A percentile compares a stretch with the other conserved stretches of the same genome.
Conservation (phyloP, 2,888 invertebrate species). For the Chloroclystis v-ata region DNA sequence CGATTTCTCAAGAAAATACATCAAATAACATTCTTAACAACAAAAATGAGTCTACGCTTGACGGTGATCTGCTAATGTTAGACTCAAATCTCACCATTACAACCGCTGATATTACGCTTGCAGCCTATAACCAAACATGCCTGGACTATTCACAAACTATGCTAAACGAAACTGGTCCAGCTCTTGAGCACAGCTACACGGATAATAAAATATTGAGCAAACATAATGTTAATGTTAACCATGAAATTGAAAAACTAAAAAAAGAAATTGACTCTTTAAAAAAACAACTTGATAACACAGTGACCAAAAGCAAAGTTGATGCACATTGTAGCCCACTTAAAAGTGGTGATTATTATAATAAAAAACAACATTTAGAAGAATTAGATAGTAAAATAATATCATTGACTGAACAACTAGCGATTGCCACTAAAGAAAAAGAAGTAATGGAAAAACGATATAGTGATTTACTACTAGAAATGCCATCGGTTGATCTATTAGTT, state of each 20-base stretch:
- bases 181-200: slow-evolving; percentile 34
- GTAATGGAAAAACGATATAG: slow-evolving; percentile 50
- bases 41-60: slow-evolving; percentile 63
- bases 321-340: slow-evolving; percentile 42
- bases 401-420: slow-evolving; percentile 37
- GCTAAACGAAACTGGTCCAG: slow-evolving; percentile 52
- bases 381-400: slow-evolving; percentile 23
- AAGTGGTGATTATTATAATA: slow-evolving; percentile 10
- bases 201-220: slow-evolving; percentile 33
- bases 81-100: slow-evolving; percentile 65
- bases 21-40: slow-evolving; percentile 38
- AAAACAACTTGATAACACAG: slow-evolving; percentile 23
- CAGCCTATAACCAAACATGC: slow-evolving; percentile 57
- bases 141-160: slow-evolving; percentile 53
- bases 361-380: slow-evolving; percentile 31
- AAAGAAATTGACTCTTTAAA: slow-evolving; percentile 38
- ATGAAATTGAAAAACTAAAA: slow-evolving; percentile 38
- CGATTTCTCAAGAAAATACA: slow-evolving; percentile 54
- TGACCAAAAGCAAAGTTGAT: slow-evolving; percentile 37
- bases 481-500: slow-evolving; percentile 45
- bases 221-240: slow-evolving; percentile 31
- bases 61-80: slow-evolving; percentile 66
- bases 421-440: slow-evolving; percentile 40
- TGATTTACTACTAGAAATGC: slow-evolving; percentile 47
- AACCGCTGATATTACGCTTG: slow-evolving; percentile 56